Conservation (phyloP, 1,140 invertebrate species). For the Drosophila nannoptera region DNA sequence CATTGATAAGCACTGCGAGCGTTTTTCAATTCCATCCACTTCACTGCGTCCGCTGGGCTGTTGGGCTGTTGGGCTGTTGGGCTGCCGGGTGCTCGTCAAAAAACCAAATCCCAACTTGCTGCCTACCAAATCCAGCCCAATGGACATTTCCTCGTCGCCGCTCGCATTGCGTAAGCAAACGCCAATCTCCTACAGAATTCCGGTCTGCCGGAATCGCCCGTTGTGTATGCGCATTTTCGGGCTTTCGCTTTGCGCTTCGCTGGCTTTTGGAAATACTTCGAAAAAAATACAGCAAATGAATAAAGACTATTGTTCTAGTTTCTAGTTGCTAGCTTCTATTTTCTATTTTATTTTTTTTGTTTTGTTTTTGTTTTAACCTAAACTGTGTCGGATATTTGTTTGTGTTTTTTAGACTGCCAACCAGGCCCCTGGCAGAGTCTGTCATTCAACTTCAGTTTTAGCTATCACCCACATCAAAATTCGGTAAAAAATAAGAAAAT, state of each 20-base stretch:
- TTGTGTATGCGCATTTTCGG: constrained; percentile 48
- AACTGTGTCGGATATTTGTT: constrained; percentile 4
- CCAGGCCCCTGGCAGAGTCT: not conserved
- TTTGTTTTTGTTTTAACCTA: not conserved
- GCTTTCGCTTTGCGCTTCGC: constrained; percentile 33
- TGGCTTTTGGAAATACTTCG: constrained; percentile 37
- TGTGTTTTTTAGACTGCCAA: not conserved
- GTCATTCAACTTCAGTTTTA: constrained; percentile 13
- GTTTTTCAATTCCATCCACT: constrained; percentile 55
- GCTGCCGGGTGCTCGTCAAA: constrained; percentile 20
- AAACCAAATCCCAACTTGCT: constrained; percentile 1
- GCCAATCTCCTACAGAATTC: constrained; percentile 18
- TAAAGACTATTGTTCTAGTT: not conserved
- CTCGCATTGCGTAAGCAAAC: constrained; percentile 29
- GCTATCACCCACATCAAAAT: constrained; percentile 12
- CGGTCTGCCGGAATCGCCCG: constrained; percentile 26
- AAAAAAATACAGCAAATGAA: constrained; percentile 6
- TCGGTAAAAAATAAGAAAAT: constrained; percentile 11
- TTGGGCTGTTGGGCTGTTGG: constrained; percentile 10
- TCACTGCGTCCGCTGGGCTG: constrained; percentile 39
- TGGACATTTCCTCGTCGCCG: constrained; percentile 34
- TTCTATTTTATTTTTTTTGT: not conserved
- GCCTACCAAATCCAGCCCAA: constrained; percentile 10
- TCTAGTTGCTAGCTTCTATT: too few relatives aligned
- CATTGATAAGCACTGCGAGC: constrained; percentile 21